Conservation (phyloP, 2,797 vertebrate species). For the Pangasius larnaudii region DNA sequence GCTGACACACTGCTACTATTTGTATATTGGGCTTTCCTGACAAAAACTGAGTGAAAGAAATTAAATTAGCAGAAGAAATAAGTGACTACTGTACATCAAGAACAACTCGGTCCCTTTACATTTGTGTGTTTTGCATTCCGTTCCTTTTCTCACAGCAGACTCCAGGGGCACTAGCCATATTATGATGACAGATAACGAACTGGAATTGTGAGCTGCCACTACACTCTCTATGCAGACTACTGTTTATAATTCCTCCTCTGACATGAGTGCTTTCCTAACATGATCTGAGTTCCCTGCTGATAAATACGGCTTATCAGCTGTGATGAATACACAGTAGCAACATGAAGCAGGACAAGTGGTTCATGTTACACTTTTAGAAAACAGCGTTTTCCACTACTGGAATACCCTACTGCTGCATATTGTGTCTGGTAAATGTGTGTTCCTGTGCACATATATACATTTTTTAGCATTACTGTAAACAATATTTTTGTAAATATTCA, state of each 20-base stretch:
- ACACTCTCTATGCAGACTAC: not conserved
- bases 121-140: not conserved
- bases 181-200: constrained; percentile 27
- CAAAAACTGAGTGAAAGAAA: not conserved
- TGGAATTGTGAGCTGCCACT: constrained; percentile 38
- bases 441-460: not conserved
- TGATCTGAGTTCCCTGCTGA: constrained; percentile 15
- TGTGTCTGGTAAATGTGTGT: not conserved
- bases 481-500: not conserved
- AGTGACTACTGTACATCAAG: not conserved
- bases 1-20: not conserved
- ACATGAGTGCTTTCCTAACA: not conserved
- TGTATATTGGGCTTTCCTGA: not conserved
- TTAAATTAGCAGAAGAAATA: not conserved
- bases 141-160: not conserved
- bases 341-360: not conserved
- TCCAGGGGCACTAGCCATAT: not conserved
- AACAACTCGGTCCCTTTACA: constrained; percentile 13
- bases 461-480: not conserved
- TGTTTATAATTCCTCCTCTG: constrained; percentile 32
- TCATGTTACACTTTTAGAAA: not conserved
- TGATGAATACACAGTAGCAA: constrained; percentile 2
- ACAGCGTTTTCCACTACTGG: not conserved
- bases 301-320: not conserved
- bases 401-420: not conserved